Evolutionary conservation across 2,888 invertebrate genomes (phyloP).

Genomic region (Synanthedon vespiformis): DNA sequence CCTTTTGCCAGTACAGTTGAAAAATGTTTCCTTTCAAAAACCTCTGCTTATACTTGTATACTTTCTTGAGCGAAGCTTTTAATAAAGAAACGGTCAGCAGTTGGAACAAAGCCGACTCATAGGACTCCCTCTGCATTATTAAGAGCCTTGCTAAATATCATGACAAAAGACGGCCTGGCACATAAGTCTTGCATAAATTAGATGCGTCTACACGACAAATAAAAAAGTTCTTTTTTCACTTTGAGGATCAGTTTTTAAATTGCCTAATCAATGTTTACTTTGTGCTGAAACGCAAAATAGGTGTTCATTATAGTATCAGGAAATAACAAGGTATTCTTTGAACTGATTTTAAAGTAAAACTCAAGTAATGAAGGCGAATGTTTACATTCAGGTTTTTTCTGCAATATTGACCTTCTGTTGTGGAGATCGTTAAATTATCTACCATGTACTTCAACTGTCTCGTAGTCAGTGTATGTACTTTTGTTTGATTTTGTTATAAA

Average conservation of each 20-base stretch:
- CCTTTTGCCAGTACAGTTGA: slow-evolving; percentile 3
- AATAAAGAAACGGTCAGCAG: slow-evolving; percentile 24
- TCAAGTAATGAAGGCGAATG: no score
- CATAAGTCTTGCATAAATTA: slow-evolving; percentile 36
- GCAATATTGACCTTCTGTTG: no score
- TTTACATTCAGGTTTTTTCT: no score
- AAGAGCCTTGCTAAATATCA: slow-evolving; percentile 38
- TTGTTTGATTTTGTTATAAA: slow-evolving; percentile 2
- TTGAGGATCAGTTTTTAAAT: not conserved
- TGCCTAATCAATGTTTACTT: not conserved
- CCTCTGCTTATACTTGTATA: no score
- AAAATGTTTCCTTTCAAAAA: no score
- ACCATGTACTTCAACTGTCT: not conserved
- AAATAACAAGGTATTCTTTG: no score
- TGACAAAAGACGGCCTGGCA: slow-evolving; percentile 41
- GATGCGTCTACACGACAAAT: slow-evolving; percentile 12
- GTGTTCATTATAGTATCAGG: not conserved
- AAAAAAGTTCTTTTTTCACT: not conserved
- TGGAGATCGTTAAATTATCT: no score
- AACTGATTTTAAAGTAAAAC: no score
- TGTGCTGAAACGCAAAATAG: not conserved
- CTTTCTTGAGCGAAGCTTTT: no score
- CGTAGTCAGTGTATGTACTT: not conserved
- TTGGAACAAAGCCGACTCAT: slow-evolving; percentile 38
- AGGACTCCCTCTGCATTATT: slow-evolving; percentile 31